Base-by-base conservation (phyloP, 1,140 invertebrate genomes). In the Caerostris extrusa region DNA sequence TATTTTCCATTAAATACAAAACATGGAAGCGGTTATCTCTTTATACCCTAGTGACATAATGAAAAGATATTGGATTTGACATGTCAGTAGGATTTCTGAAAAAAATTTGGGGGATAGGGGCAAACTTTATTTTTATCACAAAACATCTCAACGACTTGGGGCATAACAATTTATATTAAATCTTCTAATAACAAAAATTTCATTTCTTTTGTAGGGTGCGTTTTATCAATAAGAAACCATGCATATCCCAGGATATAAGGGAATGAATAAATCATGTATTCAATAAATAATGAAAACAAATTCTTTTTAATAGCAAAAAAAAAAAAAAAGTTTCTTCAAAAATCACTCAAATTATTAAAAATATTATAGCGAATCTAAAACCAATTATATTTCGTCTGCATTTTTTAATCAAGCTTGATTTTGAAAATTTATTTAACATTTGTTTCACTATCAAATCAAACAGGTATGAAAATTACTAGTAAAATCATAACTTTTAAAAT, bases 41-140 rank as follows among this genome's bases (percentile, higher is more conserved):
- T 81, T 82, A 53, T 71, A 58, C n/a, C 3, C n/a, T 55, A 7
- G 34, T 7, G 34, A n/a, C 14, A 57, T 91, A 91, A 91, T 91
- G 89, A 91, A 91, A 91, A 91, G 69, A 82, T 91, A 91, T 91
- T 91, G 89, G 89, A 91, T 82, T 34, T 91, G 89, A 61, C 89
- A 60, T 82, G 57, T 91, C 88, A n/a, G 56, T 19, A n/a, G 34
- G n/a, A 12, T 61, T 34, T 87, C 57, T 87, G 8, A 61, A 61
- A 56, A 10, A 58, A 6, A 64, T 19, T 58, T 69, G 87, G 69
- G 64, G n/a, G 61, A 69, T 34, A 8, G 64, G 34, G 34, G 34
- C 0, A 69, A 50, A 57, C 60, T 82, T 91, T 82, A 61, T 91
- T 91, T 57, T 91, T 7, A 50, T 8, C 34, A 61, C 10, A 77